A percentile compares a stretch with the other conserved stretches of the same genome.
Evolutionary conservation across 2,888 invertebrate genomes (phyloP).

Genomic region (Agriopis leucophaearia): DNA sequence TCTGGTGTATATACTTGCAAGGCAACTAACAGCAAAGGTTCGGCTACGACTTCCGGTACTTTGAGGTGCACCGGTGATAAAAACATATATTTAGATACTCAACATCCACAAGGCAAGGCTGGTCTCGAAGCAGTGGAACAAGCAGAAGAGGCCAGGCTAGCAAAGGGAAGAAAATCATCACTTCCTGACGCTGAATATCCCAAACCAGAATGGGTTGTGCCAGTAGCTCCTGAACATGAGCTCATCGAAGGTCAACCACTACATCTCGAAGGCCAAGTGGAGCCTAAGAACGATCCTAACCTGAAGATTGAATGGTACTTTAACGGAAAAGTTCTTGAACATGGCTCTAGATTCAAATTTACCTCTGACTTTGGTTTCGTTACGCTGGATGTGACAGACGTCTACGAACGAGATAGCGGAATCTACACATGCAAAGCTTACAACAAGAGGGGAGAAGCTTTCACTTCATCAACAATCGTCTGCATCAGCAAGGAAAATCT

Average conservation of each 20-base stretch:
- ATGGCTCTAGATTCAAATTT: conserved; percentile 96
- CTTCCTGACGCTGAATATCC: conserved; percentile 92
- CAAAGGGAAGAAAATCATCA: conserved; percentile 89
- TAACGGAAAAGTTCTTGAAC: conserved; percentile 94
- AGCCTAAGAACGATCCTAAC: conserved; percentile 97
- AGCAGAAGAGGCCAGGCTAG: conserved; percentile 93
- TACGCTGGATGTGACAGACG: conserved; percentile 96
- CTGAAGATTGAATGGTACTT: conserved; percentile 97
- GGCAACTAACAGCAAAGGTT: conserved; percentile 95
- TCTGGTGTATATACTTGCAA: conserved; percentile 96
- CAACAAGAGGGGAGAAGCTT: conserved; percentile 95
- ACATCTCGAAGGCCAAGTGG: conserved; percentile 97
- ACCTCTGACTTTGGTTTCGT: conserved; percentile 99
- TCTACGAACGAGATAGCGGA: conserved; percentile 97
- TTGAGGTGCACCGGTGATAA: conserved; percentile 93
- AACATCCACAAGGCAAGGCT: conserved; percentile 97
- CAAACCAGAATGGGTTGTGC: conserved; percentile 95
- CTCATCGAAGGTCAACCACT: conserved; percentile 93
- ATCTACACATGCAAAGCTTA: conserved; percentile 97
- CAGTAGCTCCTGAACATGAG: conserved; percentile 92
- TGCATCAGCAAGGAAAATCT: conserved; percentile 93
- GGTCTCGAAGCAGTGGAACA: conserved; percentile 96
- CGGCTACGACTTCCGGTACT: conserved; percentile 96
- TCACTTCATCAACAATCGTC: conserved; percentile 95
- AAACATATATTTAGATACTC: conserved; percentile 94